Percentiles rank a stretch among this genome's conserved stretches.
Evolutionary conservation across 2,797 vertebrate genomes (phyloP).

Genomic region (Perodicticus potto): DNA sequence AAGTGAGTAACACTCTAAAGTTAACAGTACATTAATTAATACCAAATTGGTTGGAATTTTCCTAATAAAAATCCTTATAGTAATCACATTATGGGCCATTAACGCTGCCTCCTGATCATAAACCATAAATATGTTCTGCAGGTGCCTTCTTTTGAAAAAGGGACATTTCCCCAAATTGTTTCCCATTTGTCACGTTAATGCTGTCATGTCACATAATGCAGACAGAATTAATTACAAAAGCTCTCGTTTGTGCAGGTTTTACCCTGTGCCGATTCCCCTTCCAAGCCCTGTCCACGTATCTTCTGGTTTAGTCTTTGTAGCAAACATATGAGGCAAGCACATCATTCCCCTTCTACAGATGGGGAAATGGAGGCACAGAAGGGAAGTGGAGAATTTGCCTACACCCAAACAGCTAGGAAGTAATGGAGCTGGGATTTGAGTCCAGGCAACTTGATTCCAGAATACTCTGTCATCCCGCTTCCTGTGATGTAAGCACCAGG

Average conservation of each 20-base stretch:
- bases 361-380: constrained; percentile 51
- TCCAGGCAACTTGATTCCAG: not conserved
- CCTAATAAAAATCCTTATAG: constrained; percentile 85
- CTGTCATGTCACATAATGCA: not conserved
- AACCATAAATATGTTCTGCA: constrained; percentile 79
- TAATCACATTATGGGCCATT: constrained; percentile 86
- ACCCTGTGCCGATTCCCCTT: accelerated
- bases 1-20: constrained; percentile 83
- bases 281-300: accelerated
- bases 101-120: constrained; percentile 80
- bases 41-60: constrained; percentile 84
- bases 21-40: constrained; percentile 87
- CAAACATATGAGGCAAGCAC: not conserved
- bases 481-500: not conserved
- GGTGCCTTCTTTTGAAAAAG: constrained; percentile 69
- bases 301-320: not conserved
- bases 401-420: not conserved
- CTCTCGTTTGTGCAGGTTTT: accelerated
- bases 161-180: not conserved
- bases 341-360: not conserved
- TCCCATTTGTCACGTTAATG: constrained; percentile 49
- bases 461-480: not conserved
- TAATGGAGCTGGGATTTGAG: not conserved
- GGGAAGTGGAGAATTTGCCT: not conserved
- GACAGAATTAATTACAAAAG: not conserved